These are phyloP conservation scores for Okamejei kenojei DNA, from an alignment of 2,797 vertebrate genomes.

Conservation along the genomic window DNA sequence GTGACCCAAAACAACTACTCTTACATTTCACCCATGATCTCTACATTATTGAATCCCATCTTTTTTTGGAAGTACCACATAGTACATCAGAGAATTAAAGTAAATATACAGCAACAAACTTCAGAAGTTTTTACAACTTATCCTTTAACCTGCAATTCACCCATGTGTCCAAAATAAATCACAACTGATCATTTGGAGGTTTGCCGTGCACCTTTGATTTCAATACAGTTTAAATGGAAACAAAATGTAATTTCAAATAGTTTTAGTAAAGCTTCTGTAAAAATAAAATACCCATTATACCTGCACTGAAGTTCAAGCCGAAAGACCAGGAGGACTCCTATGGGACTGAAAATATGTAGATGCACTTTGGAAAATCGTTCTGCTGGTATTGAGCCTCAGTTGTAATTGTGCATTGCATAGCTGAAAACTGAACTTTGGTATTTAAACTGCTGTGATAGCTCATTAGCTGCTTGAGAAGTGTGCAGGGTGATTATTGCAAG, in stretches of 20 bases:
- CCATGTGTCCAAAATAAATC: no score
- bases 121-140: no score
- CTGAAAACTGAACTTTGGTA: constrained; percentile 9
- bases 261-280: not conserved
- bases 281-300: not conserved
- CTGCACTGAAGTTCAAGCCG: not conserved
- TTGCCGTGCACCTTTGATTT: not conserved
- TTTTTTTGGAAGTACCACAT: no score
- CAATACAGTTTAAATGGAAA: not conserved
- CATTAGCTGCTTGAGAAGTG: constrained; percentile 10
- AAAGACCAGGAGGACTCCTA: not conserved
- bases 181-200: no score
- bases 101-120: no score
- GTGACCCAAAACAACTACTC: no score
- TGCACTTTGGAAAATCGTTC: not conserved
- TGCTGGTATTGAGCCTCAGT: not conserved
- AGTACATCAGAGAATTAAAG: no score
- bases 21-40: no score
- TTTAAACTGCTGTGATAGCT: constrained; percentile 22
- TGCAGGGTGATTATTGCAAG: not conserved
- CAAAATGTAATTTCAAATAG: not conserved
- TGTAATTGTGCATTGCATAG: not conserved
- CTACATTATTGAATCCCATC: no score
- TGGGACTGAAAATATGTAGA: not conserved
- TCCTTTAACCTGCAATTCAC: no score